These are phyloP conservation scores for Fragum whitleyi DNA, from an alignment of 2,888 invertebrate genomes.

Conservation along the genomic window DNA sequence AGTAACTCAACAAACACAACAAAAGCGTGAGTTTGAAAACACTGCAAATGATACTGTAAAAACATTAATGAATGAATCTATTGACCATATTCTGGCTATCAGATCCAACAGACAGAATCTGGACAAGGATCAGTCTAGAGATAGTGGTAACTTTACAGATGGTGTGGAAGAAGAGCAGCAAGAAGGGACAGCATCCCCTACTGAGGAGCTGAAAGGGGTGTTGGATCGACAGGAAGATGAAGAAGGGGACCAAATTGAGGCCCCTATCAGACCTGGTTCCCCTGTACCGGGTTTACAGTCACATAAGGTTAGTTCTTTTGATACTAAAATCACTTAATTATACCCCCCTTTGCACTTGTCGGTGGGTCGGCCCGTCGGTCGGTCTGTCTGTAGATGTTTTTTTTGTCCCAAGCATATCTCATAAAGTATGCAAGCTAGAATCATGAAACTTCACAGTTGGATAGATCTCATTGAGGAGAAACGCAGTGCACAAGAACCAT, in stretches of 20 bases:
- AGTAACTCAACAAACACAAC: slow-evolving; percentile 13
- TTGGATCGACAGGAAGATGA: slow-evolving; percentile 57
- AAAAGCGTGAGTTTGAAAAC: slow-evolving; percentile 46
- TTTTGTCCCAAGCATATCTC: too few relatives aligned
- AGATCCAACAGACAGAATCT: slow-evolving; percentile 63
- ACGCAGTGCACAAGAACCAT: too few relatives aligned
- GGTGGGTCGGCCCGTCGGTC: too few relatives aligned
- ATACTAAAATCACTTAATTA: too few relatives aligned
- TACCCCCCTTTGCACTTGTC: too few relatives aligned
- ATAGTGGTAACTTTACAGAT: slow-evolving; percentile 55
- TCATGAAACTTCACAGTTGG: too few relatives aligned
- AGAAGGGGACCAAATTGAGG: slow-evolving; percentile 34
- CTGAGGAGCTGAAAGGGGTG: slow-evolving; percentile 66
- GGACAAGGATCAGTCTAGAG: slow-evolving; percentile 50
- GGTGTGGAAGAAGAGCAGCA: slow-evolving; percentile 50
- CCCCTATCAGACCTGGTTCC: slow-evolving; percentile 72
- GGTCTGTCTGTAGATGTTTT: too few relatives aligned
- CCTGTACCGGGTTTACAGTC: slow-evolving; percentile 73
- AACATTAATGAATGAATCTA: slow-evolving; percentile 79
- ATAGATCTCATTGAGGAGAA: too few relatives aligned
- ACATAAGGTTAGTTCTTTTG: slow-evolving; percentile 50
- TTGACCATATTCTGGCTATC: slow-evolving; percentile 80
- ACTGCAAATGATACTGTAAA: slow-evolving; percentile 76
- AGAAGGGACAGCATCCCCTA: slow-evolving; percentile 54
- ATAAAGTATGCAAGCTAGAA: too few relatives aligned